Percentiles rank a stretch among this genome's conserved stretches.
Conservation (phyloP, 2,113 vertebrate species). For the Urocolius indicus region DNA sequence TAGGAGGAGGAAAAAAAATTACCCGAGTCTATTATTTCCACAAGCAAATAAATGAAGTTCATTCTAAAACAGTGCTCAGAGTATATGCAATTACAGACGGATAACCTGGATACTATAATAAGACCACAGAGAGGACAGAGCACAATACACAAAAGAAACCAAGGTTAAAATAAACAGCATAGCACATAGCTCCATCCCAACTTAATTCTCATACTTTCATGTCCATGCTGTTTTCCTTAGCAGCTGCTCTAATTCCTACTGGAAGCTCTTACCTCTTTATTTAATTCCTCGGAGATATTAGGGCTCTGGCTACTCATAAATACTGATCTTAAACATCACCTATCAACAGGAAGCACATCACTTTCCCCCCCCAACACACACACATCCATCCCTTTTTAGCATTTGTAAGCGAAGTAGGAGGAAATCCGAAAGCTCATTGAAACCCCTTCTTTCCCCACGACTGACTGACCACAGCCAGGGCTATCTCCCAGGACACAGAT, state of each 20-base stretch:
- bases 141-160: not conserved
- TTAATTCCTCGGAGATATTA: not conserved
- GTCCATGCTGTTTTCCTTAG: not conserved
- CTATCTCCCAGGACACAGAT: not conserved
- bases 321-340: not conserved
- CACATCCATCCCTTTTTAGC: not conserved
- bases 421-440: not conserved
- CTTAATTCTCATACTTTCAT: not conserved
- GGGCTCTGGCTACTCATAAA: not conserved
- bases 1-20: accelerated
- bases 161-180: not conserved
- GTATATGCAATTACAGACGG: not conserved
- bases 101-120: not conserved
- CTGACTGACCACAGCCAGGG: not conserved
- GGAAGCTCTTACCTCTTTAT: not conserved
- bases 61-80: not conserved
- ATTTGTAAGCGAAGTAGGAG: not conserved
- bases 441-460: not conserved
- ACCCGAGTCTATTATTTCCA: not conserved
- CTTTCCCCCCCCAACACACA: no score
- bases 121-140: not conserved
- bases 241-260: not conserved
- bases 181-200: not conserved
- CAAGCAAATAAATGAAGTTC: not conserved
- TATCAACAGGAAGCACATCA: not conserved